Base-by-base conservation (phyloP, 2,888 invertebrate genomes). In the Chloroclysta siterata region DNA sequence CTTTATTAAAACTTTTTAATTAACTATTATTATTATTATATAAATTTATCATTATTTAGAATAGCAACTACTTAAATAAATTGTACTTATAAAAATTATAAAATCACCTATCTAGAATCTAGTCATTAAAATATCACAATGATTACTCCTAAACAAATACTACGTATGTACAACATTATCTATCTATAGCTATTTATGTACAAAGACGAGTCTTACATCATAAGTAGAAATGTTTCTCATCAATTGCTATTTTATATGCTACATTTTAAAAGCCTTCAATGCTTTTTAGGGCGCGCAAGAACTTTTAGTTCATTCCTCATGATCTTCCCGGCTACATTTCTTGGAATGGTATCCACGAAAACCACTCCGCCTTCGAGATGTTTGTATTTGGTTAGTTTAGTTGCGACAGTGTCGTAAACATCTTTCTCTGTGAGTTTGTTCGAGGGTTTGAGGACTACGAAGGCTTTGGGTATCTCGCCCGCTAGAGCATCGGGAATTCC, bases 291-390 rank as follows among this genome's bases (percentile, higher is more conserved):
- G 28, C 89, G 64, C n/a, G 64, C 86, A 36, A 93, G 79, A 53
- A 93, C 92, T 89, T 94, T 95, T 11, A 96, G 89, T 85, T 95
- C 94, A 69, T 95, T 95, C 70, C 97, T 93, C 78, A 97, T 83
- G 48, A 97, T 96, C 88, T 97, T 97, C 5, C 97, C 97, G 3
- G 96, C 94, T 0, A 94, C 94, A 73, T 96, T 96, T 80, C 96
- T 95, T 0, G 97, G 97, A 74, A 97, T 96, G 0, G 90, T 73
- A 1, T 95, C 94, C 22, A 96, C 85, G 79, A 97, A 96, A 52
- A 93, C 89, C 3, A 97, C 95, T 0, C 96, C 96, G 1, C 95
- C 96, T 56, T 95, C 93, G 22, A 97, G 86, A 75, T 94, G 95
- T 81, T 97, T 97, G 87, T 96, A 96, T 71, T 94, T 93, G 0